phyloP scores from a whole-genome alignment of 1,140 invertebrate genomes.

The Chrysopa pallens region DNA sequence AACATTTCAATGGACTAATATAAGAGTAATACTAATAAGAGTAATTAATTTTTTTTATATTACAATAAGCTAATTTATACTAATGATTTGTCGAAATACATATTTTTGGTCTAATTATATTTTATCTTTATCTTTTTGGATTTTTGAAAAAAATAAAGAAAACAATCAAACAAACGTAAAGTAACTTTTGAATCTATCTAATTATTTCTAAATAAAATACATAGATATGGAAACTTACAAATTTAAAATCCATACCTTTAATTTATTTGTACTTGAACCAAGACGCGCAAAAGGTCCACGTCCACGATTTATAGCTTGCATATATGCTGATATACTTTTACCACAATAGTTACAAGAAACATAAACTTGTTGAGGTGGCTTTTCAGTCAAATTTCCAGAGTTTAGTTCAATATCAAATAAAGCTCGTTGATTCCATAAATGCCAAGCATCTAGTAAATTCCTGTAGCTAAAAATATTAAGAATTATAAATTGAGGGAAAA shows the following conservation, averaged over 20 bases:
- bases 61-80: no score
- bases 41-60: no score
- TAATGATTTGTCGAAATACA: no score
- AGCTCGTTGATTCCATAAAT: slow-evolving; percentile 63
- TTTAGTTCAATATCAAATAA: slow-evolving; percentile 52
- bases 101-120: no score
- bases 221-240: not conserved
- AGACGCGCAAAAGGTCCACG: slow-evolving; percentile 37
- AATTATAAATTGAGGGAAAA: slow-evolving; percentile 3
- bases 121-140: no score
- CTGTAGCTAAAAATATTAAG: slow-evolving; percentile 37
- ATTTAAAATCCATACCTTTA: slow-evolving; percentile 32
- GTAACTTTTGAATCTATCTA: no score
- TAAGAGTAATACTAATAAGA: no score
- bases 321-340: slow-evolving; percentile 69
- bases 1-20: no score
- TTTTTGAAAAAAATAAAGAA: no score
- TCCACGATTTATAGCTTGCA: slow-evolving; percentile 39
- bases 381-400: slow-evolving; percentile 35
- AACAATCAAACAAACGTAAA: no score
- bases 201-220: not conserved
- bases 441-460: slow-evolving; percentile 57
- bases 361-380: slow-evolving; percentile 59
- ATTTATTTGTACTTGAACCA: slow-evolving; percentile 38
- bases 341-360: slow-evolving; percentile 90